A percentile compares a stretch with the other conserved stretches of the same genome.
These are phyloP conservation scores for Parnassius smintheus DNA, from an alignment of 2,888 invertebrate species.

Conservation along the genomic window DNA sequence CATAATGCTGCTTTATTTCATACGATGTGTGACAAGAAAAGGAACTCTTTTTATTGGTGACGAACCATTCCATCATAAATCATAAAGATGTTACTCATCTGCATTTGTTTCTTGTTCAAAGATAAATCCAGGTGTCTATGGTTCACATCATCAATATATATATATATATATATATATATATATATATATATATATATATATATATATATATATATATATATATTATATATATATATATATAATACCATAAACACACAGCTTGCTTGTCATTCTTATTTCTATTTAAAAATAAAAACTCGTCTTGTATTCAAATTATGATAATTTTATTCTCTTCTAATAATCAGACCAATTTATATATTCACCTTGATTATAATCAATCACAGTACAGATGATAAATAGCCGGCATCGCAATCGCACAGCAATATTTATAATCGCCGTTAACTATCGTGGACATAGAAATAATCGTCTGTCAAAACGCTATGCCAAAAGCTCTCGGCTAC, in stretches of 20 bases:
- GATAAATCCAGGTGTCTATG: too few relatives aligned
- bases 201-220: too few relatives aligned
- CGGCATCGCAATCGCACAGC: constrained; percentile 55
- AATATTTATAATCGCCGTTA: constrained; percentile 62
- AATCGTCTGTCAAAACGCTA: constrained; percentile 73
- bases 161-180: too few relatives aligned
- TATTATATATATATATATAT: too few relatives aligned
- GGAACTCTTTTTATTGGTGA: too few relatives aligned
- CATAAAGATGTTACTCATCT: too few relatives aligned
- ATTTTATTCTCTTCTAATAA: constrained; percentile 12
- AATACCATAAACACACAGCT: neutral
- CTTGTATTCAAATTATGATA: neutral
- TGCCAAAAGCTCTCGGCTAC: constrained; percentile 69
- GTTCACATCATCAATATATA: too few relatives aligned
- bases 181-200: too few relatives aligned
- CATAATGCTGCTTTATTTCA: too few relatives aligned
- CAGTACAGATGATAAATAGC: constrained; percentile 21
- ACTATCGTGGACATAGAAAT: constrained; percentile 72
- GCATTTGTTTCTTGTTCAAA: too few relatives aligned
- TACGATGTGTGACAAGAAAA: too few relatives aligned
- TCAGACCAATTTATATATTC: constrained; percentile 17
- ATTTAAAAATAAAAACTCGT: constrained; percentile 11
- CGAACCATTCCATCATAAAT: too few relatives aligned
- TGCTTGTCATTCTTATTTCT: constrained; percentile 16
- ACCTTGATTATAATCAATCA: constrained; percentile 27